Evolutionary conservation across 2,888 invertebrate genomes (phyloP).

Genomic region (Cephus rjabovi): DNA sequence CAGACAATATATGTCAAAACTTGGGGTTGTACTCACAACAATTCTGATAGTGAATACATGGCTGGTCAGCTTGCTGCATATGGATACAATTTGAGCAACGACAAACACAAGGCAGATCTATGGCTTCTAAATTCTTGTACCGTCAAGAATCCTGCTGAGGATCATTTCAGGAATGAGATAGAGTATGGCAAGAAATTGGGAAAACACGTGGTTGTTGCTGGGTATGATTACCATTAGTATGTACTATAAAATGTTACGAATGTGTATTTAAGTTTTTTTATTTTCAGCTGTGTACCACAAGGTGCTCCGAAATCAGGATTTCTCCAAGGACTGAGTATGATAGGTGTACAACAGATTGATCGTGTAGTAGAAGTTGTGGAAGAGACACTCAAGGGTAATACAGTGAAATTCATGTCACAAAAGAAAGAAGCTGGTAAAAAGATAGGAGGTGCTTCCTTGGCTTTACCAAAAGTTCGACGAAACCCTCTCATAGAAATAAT

Average conservation of each 20-base stretch:
- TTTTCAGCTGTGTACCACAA: slow-evolving; percentile 86
- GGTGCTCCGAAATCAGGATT: slow-evolving; percentile 83
- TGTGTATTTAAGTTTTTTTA: background rate
- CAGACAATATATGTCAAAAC: slow-evolving; percentile 79
- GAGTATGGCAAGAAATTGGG: slow-evolving; percentile 78
- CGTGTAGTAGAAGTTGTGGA: slow-evolving; percentile 97
- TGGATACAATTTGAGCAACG: slow-evolving; percentile 87
- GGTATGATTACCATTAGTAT: slow-evolving; percentile 61
- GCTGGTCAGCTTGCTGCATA: slow-evolving; percentile 91
- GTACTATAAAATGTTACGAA: background rate
- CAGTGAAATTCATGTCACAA: slow-evolving; percentile 81
- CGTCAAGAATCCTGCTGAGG: slow-evolving; percentile 97
- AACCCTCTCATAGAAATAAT: slow-evolving; percentile 98
- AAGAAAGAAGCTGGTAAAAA: slow-evolving; percentile 84
- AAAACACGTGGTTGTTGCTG: slow-evolving; percentile 93
- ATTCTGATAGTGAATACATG: slow-evolving; percentile 99
- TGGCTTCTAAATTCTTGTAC: slow-evolving; percentile 99
- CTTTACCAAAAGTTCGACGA: slow-evolving; percentile 93
- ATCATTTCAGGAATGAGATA: slow-evolving; percentile 93
- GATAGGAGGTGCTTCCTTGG: slow-evolving; percentile 87
- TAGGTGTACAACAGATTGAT: slow-evolving; percentile 99
- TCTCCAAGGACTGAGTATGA: slow-evolving; percentile 85
- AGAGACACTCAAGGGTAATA: slow-evolving; percentile 92
- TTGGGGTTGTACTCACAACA: slow-evolving; percentile 99
- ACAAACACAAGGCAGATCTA: slow-evolving; percentile 85